phyloP scores from a whole-genome alignment of 2,888 invertebrate genomes.

The Bibio marci region DNA sequence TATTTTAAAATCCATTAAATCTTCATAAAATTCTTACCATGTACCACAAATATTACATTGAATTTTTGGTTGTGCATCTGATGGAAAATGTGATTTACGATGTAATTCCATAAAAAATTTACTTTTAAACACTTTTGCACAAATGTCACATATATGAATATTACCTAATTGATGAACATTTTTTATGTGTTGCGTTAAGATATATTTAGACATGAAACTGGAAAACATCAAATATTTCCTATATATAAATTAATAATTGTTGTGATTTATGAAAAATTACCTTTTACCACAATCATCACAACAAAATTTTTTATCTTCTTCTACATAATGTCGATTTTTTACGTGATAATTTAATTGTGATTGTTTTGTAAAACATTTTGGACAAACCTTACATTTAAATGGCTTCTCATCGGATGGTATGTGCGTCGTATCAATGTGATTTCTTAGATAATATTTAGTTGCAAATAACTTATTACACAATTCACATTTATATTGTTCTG shows the following conservation, averaged over 20 bases:
- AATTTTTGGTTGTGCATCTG: constrained; percentile 18
- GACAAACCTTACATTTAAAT: constrained; percentile 1
- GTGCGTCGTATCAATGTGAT: too few relatives aligned
- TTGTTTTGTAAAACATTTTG: constrained; percentile 19
- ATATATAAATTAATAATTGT: too few relatives aligned
- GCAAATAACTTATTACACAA: constrained; percentile 12
- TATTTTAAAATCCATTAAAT: too few relatives aligned
- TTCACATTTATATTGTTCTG: constrained; percentile 26
- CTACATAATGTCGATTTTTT: neutral
- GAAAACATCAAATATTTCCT: neutral
- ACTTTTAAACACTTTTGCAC: constrained; percentile 1
- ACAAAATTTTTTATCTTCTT: constrained; percentile 8
- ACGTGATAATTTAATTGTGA: constrained; percentile 23
- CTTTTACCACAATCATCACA: constrained; percentile 24
- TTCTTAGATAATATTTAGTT: too few relatives aligned
- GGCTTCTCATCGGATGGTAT: too few relatives aligned
- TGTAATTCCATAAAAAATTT: constrained; percentile 22
- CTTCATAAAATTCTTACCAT: too few relatives aligned
- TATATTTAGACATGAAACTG: neutral
- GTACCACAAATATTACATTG: constrained; percentile 25
- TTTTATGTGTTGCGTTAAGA: neutral
- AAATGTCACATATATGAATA: constrained; percentile 3
- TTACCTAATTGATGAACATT: neutral
- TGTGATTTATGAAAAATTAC: constrained; percentile 21
- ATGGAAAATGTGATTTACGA: constrained; percentile 18